A percentile compares a stretch with the other conserved stretches of the same genome.
phyloP scores from a whole-genome alignment of 2,113 vertebrate genomes.

The Neogobius melanostomus region DNA sequence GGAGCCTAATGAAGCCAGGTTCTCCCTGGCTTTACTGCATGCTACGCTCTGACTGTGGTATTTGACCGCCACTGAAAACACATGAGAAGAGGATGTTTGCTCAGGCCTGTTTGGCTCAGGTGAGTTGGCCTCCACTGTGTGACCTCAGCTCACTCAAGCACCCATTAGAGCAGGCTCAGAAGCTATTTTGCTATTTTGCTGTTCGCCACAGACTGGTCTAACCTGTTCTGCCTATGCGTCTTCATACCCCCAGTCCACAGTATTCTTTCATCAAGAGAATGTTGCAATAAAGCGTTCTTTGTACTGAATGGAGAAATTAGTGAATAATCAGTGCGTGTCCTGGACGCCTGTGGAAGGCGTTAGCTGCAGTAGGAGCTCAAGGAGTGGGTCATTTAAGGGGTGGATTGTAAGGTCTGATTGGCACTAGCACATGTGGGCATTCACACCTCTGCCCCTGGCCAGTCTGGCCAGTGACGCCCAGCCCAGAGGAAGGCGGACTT shows the following conservation, averaged over 20 bases:
- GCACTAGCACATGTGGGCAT: slow-evolving; percentile 84
- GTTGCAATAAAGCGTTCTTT: slow-evolving; percentile 1
- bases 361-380: slow-evolving; percentile 30
- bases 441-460: slow-evolving; percentile 70
- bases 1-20: slow-evolving; percentile 52
- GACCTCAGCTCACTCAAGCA: slow-evolving; percentile 60
- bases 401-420: slow-evolving; percentile 79
- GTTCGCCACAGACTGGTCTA: slow-evolving; percentile 50
- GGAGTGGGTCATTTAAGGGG: slow-evolving; percentile 73
- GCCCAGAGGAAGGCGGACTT: slow-evolving; percentile 62
- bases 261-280: slow-evolving; percentile 24
- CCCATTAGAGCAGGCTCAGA: slow-evolving; percentile 32
- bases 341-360: slow-evolving; percentile 5
- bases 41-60: slow-evolving; percentile 44
- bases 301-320: background rate
- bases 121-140: slow-evolving; percentile 60
- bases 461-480: slow-evolving; percentile 30
- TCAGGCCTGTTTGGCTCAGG: slow-evolving; percentile 51
- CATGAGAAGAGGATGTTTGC: slow-evolving; percentile 47
- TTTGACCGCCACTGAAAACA: slow-evolving; percentile 49
- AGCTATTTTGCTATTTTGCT: slow-evolving; percentile 39
- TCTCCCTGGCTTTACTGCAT: slow-evolving; percentile 47
- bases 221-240: slow-evolving; percentile 60
- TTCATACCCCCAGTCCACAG: slow-evolving; percentile 20
- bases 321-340: slow-evolving; percentile 9